Percentiles rank a stretch among this genome's conserved stretches.
Evolutionary conservation across 2,797 vertebrate genomes (phyloP).

Genomic region (Hozukius guyotensis): DNA sequence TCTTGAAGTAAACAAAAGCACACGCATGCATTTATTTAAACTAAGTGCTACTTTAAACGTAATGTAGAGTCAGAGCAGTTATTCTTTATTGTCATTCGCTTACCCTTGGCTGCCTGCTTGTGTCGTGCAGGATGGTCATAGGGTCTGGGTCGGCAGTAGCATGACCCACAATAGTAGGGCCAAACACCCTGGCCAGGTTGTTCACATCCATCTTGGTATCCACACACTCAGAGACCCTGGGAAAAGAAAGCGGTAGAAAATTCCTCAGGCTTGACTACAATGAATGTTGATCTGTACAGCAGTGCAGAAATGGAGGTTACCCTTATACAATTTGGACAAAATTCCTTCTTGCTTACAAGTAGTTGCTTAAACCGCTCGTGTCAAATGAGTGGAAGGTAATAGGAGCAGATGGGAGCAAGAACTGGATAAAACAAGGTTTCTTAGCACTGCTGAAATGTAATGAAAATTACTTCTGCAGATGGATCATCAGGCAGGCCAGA

Average conservation of each 20-base stretch:
- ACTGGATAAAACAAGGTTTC: not conserved
- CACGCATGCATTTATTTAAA: not conserved
- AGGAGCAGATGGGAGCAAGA: not conserved
- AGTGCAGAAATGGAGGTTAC: not conserved
- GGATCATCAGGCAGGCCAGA: constrained; percentile 92
- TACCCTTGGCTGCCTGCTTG: constrained; percentile 91
- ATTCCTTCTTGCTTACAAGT: not conserved
- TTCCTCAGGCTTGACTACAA: not conserved
- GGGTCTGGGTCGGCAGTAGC: constrained; percentile 90
- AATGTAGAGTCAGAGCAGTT: not conserved
- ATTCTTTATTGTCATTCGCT: not conserved
- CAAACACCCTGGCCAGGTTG: constrained; percentile 92
- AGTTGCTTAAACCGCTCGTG: not conserved
- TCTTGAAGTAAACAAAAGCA: not conserved
- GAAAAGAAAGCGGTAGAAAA: not conserved
- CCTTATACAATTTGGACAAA: not conserved
- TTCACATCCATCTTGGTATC: constrained; percentile 90
- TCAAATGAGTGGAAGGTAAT: not conserved
- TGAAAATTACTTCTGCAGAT: constrained; percentile 88
- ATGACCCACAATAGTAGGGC: constrained; percentile 92
- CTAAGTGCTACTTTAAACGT: not conserved
- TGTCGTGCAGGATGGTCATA: constrained; percentile 90
- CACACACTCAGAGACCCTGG: constrained; percentile 88
- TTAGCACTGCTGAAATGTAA: not conserved
- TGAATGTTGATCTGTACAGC: not conserved